Evolutionary conservation across 2,113 vertebrate species (phyloP).

Genomic region (Emydocephalus ijimae): DNA sequence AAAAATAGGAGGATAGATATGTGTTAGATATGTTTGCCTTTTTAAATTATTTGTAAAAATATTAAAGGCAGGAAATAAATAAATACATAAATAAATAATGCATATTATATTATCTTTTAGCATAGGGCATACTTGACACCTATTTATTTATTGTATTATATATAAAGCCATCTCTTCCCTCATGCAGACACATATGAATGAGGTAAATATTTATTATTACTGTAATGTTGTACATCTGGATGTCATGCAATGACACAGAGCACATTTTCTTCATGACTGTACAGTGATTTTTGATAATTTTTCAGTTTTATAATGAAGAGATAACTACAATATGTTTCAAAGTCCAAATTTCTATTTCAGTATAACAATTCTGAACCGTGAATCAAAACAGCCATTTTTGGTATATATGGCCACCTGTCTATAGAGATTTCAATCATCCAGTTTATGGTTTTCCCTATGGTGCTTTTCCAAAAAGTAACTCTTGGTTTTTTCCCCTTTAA

Average conservation of each 20-base stretch:
- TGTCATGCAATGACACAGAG: not conserved
- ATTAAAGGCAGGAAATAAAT: not conserved
- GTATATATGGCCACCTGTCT: not conserved
- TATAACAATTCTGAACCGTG: not conserved
- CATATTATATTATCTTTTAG: not conserved
- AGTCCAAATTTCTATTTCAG: not conserved
- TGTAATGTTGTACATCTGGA: not conserved
- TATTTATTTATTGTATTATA: not conserved
- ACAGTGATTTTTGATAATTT: not conserved
- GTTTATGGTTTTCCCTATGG: not conserved
- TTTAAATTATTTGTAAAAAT: not conserved
- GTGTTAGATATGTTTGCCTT: not conserved
- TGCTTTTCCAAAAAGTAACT: not conserved
- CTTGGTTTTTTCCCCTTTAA: not conserved
- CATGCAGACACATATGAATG: not conserved
- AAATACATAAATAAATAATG: not conserved
- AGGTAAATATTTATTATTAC: not conserved
- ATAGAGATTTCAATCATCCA: not conserved
- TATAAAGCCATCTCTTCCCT: not conserved
- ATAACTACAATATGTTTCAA: not conserved
- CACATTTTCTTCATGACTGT: not conserved
- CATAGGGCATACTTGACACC: not conserved
- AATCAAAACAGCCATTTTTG: not conserved
- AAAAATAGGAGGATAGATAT: not conserved
- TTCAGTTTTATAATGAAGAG: slow-evolving; percentile 1